phyloP scores from a whole-genome alignment of 2,888 invertebrate genomes.

The Allygus modestus region DNA sequence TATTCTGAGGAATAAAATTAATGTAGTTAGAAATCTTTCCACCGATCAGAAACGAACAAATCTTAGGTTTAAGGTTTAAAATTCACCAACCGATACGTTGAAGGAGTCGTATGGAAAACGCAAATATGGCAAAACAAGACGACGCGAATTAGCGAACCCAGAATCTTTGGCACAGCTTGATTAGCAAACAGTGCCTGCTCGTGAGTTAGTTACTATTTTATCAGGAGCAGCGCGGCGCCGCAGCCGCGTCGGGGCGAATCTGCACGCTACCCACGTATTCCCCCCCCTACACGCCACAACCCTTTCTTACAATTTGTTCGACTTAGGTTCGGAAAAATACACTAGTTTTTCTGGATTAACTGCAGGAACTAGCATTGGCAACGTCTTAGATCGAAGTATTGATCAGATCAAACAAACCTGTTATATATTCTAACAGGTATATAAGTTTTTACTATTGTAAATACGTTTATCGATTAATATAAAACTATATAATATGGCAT shows the following conservation, averaged over 20 bases:
- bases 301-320: conserved; percentile 38
- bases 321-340: conserved; percentile 6
- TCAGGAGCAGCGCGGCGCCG: background rate
- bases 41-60: no score
- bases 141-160: conserved; percentile 54
- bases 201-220: conserved; percentile 60
- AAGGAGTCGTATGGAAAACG: conserved; percentile 29
- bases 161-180: conserved; percentile 61
- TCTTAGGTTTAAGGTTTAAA: no score
- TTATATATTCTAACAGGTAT: no score
- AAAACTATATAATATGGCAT: no score
- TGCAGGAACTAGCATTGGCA: no score
- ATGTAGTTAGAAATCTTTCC: no score
- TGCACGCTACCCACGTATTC: background rate
- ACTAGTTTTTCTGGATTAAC: background rate
- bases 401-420: no score
- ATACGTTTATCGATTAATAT: no score
- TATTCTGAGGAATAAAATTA: no score
- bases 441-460: no score
- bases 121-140: conserved; percentile 61
- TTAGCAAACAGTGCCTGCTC: conserved; percentile 59
- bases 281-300: conserved; percentile 1
- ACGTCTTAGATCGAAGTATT: no score
- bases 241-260: background rate
- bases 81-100: no score